phyloP scores from a whole-genome alignment of 2,888 invertebrate genomes.

The Drosophila tripunctata region DNA sequence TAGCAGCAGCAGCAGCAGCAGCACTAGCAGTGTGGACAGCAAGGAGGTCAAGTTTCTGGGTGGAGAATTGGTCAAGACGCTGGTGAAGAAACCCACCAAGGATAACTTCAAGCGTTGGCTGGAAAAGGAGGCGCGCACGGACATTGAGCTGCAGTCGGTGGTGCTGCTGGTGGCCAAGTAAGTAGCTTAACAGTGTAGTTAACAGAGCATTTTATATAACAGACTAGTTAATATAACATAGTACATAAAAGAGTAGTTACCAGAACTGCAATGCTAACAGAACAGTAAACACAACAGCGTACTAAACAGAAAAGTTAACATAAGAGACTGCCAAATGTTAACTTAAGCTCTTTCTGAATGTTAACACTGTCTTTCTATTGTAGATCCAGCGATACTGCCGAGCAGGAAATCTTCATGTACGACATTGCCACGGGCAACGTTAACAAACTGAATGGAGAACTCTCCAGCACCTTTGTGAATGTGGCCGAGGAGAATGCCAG shows the following conservation, averaged over 20 bases:
- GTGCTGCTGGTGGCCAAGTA: conserved; percentile 92
- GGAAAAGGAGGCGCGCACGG: conserved; percentile 90
- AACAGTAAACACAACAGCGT: too few species aligned
- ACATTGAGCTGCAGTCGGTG: conserved; percentile 91
- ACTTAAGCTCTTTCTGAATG: too few species aligned
- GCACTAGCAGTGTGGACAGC: conserved; percentile 86
- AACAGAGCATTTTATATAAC: background rate
- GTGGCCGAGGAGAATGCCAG: conserved; percentile 93
- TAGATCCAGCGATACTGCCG: conserved; percentile 83
- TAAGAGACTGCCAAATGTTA: background rate
- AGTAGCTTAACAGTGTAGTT: conserved; percentile 81
- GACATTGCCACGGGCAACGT: conserved; percentile 90
- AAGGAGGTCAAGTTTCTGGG: conserved; percentile 90
- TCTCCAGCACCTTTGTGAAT: conserved; percentile 93
- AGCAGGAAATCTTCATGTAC: conserved; percentile 94
- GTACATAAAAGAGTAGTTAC: background rate
- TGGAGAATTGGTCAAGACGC: conserved; percentile 90
- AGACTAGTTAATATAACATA: background rate
- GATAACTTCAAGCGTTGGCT: conserved; percentile 93
- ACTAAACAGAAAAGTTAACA: too few species aligned
- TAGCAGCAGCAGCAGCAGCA: too few species aligned
- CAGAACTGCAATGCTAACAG: background rate
- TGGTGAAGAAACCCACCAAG: conserved; percentile 90
- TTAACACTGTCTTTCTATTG: background rate
- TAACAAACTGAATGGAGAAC: conserved; percentile 91